Evolutionary conservation across 2,888 invertebrate species (phyloP), one percentile per base, ranked within the genome.

Genomic region (Nycteola revayana): DNA sequence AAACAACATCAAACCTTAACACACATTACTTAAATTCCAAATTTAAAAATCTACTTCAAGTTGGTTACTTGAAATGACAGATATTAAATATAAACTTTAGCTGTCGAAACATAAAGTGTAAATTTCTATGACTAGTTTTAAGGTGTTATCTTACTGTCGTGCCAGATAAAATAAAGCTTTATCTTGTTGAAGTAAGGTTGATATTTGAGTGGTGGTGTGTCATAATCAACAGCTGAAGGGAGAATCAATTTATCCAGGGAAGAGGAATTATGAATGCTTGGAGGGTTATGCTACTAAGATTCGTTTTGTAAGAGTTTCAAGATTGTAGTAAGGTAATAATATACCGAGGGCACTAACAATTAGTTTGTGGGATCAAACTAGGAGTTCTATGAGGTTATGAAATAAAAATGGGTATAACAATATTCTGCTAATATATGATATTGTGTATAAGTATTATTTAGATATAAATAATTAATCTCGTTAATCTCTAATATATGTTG

Each of bases 211-310:
- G 31, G 25, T 18, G 29, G 42, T 34, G 8, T 28, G 41, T 50
- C 37, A 53, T 53, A 48, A 53, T 53, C 58, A 60, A 58, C 58
- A 54, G 59, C 59, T 59, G 60, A 45, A 39, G 60, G 52, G 61
- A 62, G 70, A 74, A 74, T 75, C 71, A 71, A 74, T 74, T 73
- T 73, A 68, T 61, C 49, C 26, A 35, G 34, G 34, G 39, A 31
- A 54, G 34, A 46, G 44, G 57, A 58, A 47, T 55, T 58, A 58
- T 47, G 55, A 54, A 60, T 46, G 45, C 52, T 49, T 40, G 34
- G 37, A 41, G 49, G 50, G 48, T 48, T 56, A 39, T 36, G 46
- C 48, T 51, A 31, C 37, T 35, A 37, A 43, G 36, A 45, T 48
- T 49, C 40, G 43, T 49, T 48, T 49, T 36, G 36, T 32, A 36